phyloP scores from a whole-genome alignment of 2,113 vertebrate genomes.

The Ptilorrhoa leucosticta region DNA sequence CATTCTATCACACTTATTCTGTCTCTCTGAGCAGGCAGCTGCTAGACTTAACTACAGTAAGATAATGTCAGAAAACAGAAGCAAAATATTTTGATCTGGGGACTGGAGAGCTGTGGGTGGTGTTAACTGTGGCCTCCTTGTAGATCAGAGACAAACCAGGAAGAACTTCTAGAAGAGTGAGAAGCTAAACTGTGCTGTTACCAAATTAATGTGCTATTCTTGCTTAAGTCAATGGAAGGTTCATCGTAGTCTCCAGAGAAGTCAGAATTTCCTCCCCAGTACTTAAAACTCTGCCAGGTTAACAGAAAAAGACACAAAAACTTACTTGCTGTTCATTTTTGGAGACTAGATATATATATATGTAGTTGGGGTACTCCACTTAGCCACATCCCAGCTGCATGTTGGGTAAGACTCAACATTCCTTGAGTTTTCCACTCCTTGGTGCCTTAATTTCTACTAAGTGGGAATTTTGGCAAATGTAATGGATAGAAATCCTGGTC shows the following conservation, averaged over 20 bases:
- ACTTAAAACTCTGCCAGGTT: background rate
- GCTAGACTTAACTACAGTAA: constrained; percentile 51
- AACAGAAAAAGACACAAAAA: background rate
- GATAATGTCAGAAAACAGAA: constrained; percentile 61
- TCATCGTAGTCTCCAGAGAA: background rate
- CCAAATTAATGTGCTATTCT: background rate
- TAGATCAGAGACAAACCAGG: constrained; percentile 29
- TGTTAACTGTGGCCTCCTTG: constrained; percentile 46
- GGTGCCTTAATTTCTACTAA: background rate
- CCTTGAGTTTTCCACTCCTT: background rate
- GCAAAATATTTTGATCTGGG: constrained; percentile 64
- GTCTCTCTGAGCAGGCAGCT: constrained; percentile 46
- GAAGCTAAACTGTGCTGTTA: constrained; percentile 4
- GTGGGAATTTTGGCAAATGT: background rate
- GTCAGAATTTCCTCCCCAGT: background rate
- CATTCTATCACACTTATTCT: constrained; percentile 43
- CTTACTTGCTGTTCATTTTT: background rate
- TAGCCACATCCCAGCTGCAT: background rate
- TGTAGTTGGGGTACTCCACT: background rate
- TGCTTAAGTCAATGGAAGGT: background rate
- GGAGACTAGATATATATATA: background rate
- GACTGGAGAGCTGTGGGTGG: constrained; percentile 50
- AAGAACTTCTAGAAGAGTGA: constrained; percentile 12
- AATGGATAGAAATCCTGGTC: background rate
- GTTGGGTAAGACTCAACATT: background rate